Conservation (phyloP, 2,797 vertebrate species). For the Sebastes jordani region DNA sequence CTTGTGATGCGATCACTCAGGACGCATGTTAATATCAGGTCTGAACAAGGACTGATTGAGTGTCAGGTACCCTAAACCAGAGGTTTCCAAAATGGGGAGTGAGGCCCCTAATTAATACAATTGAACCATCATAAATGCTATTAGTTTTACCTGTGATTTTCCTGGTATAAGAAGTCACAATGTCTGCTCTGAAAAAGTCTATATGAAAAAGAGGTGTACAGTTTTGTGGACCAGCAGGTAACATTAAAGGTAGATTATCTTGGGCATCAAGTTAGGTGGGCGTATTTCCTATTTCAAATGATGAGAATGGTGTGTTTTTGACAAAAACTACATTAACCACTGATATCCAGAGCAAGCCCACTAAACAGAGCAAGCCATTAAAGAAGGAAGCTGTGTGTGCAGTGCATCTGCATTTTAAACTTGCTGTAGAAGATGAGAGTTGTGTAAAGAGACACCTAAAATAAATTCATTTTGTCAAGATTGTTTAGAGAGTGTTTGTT, state of each 20-base stretch:
- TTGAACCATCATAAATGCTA: no score
- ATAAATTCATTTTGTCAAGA: no score
- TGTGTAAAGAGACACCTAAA: no score
- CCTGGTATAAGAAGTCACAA: background rate
- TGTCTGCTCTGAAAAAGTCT: no score
- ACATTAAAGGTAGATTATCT: background rate
- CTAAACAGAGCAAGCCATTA: background rate
- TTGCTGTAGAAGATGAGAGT: no score
- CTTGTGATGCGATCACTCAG: no score
- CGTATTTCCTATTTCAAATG: background rate
- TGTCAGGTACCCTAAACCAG: background rate
- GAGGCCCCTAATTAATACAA: no score
- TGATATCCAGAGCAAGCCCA: background rate
- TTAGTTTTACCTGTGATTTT: background rate
- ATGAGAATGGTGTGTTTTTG: background rate
- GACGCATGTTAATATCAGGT: no score
- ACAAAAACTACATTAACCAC: background rate
- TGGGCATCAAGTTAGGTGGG: background rate
- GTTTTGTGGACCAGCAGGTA: no score
- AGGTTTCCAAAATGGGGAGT: background rate
- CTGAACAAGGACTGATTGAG: background rate
- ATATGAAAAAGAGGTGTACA: no score
- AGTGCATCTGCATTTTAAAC: no score
- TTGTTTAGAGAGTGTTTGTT: no score
- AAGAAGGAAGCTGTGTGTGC: background rate